These are phyloP conservation scores for Entelurus aequoreus DNA, from an alignment of 2,113 vertebrate genomes.

Conservation along the genomic window DNA sequence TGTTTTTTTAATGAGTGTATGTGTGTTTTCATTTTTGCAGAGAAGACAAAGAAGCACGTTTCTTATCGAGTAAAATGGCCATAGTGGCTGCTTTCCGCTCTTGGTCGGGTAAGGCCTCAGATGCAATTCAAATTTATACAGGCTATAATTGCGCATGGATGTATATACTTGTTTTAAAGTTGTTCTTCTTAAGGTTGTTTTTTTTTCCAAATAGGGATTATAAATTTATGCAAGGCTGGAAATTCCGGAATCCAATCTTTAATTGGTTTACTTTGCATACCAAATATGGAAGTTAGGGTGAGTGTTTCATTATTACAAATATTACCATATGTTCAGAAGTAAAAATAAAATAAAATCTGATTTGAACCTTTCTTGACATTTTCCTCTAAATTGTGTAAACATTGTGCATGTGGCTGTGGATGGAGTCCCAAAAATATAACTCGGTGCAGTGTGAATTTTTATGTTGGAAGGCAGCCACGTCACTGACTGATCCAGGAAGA, in stretches of 20 bases:
- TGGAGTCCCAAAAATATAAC: neutral
- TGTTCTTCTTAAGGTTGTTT: slow-evolving; percentile 7
- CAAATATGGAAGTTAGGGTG: slow-evolving; percentile 99
- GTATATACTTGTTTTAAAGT: neutral
- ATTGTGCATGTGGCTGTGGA: neutral
- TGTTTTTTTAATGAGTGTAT: slow-evolving; percentile 16
- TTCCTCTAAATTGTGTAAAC: too few species aligned
- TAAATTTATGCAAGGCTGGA: slow-evolving; percentile 93
- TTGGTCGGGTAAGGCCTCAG: slow-evolving; percentile 85
- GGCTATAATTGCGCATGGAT: neutral
- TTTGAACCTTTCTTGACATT: too few species aligned
- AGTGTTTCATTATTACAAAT: slow-evolving; percentile 37
- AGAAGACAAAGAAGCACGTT: slow-evolving; percentile 93
- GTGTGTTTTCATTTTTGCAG: slow-evolving; percentile 59
- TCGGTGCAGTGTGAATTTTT: neutral
- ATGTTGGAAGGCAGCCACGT: neutral
- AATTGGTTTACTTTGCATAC: slow-evolving; percentile 96
- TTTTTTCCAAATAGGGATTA: slow-evolving; percentile 78
- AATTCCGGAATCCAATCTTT: slow-evolving; percentile 97
- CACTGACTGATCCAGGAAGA: slow-evolving; percentile 4
- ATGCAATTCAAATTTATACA: neutral
- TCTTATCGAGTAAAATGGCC: slow-evolving; percentile 95
- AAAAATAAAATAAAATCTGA: neutral
- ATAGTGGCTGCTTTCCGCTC: slow-evolving; percentile 96
- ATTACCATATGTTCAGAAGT: neutral